Base-by-base conservation (phyloP, 2,888 invertebrate genomes). In the Drosophila vallismaia region DNA sequence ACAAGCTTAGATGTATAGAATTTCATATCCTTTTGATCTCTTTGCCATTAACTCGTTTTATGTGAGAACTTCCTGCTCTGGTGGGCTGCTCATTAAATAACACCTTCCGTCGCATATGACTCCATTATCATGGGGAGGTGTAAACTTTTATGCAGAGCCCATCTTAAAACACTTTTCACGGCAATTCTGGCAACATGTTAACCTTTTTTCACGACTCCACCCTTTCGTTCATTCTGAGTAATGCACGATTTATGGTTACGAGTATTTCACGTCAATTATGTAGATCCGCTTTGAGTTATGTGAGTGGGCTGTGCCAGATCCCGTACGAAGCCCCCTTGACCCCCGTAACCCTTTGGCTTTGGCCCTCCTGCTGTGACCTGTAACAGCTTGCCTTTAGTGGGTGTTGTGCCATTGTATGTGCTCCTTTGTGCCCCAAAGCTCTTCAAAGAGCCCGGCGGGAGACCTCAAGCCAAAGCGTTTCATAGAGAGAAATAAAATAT, bases 281-380 rank as follows among this genome's bases (percentile, higher is more conserved):
- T 81, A 87, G 82, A 87, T 82, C 87, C 82, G 74, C 85, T 78
- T 73, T 82, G 79, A 82, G 75, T 87, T 81, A 86, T 87, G 82
- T 52, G 74, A 70, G 74, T 75, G 78, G 71, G 53, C 59, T 52
- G 44, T 54, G 24, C 28, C 8, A 29, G 29, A 38, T 50, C 42
- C 24, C 53, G 36, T 19, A 2, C 19, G 2, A 19, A 19, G 42
- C 14, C 36, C 56, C 33, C 9, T 29, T 7, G 6, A 12, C 12
- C 36, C 38, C 50, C 38, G 12, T 50, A 48, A 54, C 48, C 54
- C 54, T 29, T 49, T 36, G 54, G 48, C 49, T 44, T 42, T 54
- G 53, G 53, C 8, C 10, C 62, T 33, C 67, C 71, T 57, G 53
- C 66, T 56, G 75, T 46, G 66, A 42, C 54, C 53, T 33, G 63